A percentile compares a stretch with the other conserved stretches of the same genome.
Conservation (phyloP, 64 coral and sea anemone species). For the Actinia tenebrosa region DNA sequence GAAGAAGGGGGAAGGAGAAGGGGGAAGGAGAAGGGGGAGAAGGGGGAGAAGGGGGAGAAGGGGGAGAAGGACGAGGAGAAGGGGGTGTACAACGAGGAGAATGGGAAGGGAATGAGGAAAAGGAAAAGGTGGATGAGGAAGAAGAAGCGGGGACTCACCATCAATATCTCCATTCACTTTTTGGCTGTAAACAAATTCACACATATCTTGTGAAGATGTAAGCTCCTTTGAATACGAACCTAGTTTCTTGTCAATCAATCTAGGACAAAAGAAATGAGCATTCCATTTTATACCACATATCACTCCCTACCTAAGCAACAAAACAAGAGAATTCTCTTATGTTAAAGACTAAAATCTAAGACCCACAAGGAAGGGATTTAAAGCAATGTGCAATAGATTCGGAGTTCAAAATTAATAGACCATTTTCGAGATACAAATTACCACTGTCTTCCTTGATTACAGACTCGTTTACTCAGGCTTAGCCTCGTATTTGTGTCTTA, state of each 20-base stretch:
- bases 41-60: neutral
- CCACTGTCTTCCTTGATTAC: too few relatives aligned
- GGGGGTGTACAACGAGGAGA: neutral
- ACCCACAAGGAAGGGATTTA: too few relatives aligned
- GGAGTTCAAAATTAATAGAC: too few relatives aligned
- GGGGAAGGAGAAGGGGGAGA: neutral
- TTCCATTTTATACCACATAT: too few relatives aligned
- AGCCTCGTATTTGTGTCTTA: too few relatives aligned
- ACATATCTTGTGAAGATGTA: constrained; percentile 66
- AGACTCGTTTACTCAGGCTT: too few relatives aligned
- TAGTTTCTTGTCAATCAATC: constrained; percentile 75
- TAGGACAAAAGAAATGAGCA: neutral
- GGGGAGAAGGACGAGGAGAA: neutral
- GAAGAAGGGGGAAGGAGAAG: neutral
- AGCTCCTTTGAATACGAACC: constrained; percentile 10
- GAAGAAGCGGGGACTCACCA: constrained; percentile 19
- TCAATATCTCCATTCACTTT: constrained; percentile 72
- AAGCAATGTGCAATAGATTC: too few relatives aligned
- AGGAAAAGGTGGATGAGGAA: neutral
- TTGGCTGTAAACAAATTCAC: constrained; percentile 66
- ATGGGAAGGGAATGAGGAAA: neutral
- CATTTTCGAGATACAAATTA: too few relatives aligned
- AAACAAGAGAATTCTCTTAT: too few relatives aligned
- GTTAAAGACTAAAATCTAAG: too few relatives aligned
- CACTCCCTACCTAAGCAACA: too few relatives aligned